phyloP scores from a whole-genome alignment of 2,797 vertebrate genomes.

The Parauchenoglanis ngamensis region DNA sequence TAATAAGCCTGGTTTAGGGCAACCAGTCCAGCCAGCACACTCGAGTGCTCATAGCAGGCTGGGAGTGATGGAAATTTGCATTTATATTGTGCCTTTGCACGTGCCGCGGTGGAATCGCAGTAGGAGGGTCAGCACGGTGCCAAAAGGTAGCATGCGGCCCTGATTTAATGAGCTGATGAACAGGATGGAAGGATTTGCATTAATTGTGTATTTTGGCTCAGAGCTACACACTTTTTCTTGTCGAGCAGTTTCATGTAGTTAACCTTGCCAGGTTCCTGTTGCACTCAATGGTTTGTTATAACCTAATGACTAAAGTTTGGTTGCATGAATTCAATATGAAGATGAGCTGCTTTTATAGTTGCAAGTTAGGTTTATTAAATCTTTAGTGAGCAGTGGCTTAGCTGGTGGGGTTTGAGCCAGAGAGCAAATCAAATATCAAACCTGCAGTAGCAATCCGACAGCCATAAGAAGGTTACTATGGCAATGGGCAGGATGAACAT shows the following conservation, averaged over 20 bases:
- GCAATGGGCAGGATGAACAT: conserved; percentile 40
- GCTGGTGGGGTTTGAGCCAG: background rate
- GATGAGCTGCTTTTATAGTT: background rate
- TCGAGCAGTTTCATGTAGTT: conserved; percentile 20
- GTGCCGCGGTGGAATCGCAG: conserved; percentile 47
- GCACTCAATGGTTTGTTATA: background rate
- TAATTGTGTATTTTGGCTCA: conserved; percentile 44
- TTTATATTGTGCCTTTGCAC: conserved; percentile 68
- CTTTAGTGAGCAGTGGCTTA: background rate
- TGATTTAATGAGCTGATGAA: conserved; percentile 65
- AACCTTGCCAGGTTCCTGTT: conserved; percentile 1
- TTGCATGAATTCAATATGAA: background rate
- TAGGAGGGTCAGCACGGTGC: conserved; percentile 47
- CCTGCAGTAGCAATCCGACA: background rate
- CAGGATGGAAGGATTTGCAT: conserved; percentile 59
- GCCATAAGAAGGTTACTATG: background rate
- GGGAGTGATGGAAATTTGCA: conserved; percentile 66
- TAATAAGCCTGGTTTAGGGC: conserved; percentile 56
- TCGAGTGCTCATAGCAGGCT: conserved; percentile 55
- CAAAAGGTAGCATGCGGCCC: conserved; percentile 54
- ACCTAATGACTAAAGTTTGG: background rate
- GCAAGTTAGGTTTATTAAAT: background rate
- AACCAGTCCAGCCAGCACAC: conserved; percentile 51
- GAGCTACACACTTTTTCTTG: conserved; percentile 9
- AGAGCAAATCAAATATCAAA: background rate